phyloP scores from a whole-genome alignment of 1,140 invertebrate genomes.

The Caenorhabditis remanei region DNA sequence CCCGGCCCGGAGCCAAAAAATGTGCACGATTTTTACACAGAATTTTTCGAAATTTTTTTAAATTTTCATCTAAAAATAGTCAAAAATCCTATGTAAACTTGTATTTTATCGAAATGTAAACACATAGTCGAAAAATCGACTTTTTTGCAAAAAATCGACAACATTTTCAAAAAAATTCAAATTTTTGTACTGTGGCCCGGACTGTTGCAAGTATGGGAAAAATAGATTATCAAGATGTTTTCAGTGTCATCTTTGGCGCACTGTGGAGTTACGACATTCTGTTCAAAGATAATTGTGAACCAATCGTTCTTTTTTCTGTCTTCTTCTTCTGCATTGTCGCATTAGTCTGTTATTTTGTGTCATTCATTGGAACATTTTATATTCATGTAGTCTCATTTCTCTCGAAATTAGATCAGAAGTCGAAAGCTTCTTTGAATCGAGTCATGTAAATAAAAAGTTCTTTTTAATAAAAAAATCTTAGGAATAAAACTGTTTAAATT shows the following conservation, averaged over 20 bases:
- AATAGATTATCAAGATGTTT: not conserved
- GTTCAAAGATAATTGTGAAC: not conserved
- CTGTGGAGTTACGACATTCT: not conserved
- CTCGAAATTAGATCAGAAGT: not conserved
- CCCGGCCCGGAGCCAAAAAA: too few relatives aligned
- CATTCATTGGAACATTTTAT: slow-evolving; percentile 1
- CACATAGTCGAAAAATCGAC: too few relatives aligned
- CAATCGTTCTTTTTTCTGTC: not conserved
- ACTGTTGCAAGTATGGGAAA: too few relatives aligned
- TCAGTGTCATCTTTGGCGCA: not conserved
- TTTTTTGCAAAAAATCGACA: too few relatives aligned
- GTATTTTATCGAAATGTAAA: too few relatives aligned
- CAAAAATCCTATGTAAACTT: too few relatives aligned
- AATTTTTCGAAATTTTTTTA: too few relatives aligned
- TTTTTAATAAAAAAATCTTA: too few relatives aligned
- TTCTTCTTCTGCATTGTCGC: not conserved
- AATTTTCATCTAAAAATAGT: too few relatives aligned
- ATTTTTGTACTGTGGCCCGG: too few relatives aligned
- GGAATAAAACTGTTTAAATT: not conserved
- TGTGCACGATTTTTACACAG: too few relatives aligned
- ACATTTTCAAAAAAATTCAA: too few relatives aligned
- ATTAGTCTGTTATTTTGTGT: not conserved
- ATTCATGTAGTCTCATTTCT: not conserved
- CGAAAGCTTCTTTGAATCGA: not conserved
- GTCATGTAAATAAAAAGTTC: not conserved